These are phyloP conservation scores for Drosophila niveifrons DNA, from an alignment of 2,888 invertebrate species.

Conservation along the genomic window DNA sequence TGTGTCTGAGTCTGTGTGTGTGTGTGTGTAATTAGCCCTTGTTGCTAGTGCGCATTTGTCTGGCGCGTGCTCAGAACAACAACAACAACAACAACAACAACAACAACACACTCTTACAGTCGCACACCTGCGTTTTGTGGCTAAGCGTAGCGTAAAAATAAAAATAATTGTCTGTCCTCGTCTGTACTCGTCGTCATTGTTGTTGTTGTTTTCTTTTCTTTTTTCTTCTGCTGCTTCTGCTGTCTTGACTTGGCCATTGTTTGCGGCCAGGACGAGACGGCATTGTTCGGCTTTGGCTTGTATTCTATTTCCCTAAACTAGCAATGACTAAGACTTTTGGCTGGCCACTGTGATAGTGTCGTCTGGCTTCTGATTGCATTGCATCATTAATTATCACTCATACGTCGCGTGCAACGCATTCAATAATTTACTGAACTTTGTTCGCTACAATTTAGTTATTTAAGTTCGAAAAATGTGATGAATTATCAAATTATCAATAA, in stretches of 20 bases:
- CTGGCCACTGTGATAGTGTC: slow-evolving; percentile 26
- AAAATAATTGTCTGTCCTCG: slow-evolving; percentile 52
- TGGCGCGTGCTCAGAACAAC: slow-evolving; percentile 46
- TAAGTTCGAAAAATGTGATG: no score
- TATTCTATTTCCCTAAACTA: slow-evolving; percentile 17
- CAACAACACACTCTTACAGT: background rate
- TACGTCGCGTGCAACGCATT: slow-evolving; percentile 34
- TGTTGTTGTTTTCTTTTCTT: slow-evolving; percentile 19
- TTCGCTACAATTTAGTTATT: no score
- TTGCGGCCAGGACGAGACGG: slow-evolving; percentile 34
- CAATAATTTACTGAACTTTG: background rate
- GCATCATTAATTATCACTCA: slow-evolving; percentile 44
- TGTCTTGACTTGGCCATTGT: slow-evolving; percentile 43
- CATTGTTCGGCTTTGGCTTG: slow-evolving; percentile 33
- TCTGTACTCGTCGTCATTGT: no score
- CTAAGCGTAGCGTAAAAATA: slow-evolving; percentile 3
- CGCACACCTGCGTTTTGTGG: background rate
- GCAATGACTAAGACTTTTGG: background rate
- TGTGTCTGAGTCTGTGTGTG: background rate
- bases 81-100: no score
- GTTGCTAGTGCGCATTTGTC: slow-evolving; percentile 51
- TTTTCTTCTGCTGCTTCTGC: slow-evolving; percentile 28
- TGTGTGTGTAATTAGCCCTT: slow-evolving; percentile 41
- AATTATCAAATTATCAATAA: no score
- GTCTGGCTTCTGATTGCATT: slow-evolving; percentile 22